Base-by-base conservation (phyloP, 2,797 vertebrate species). In the Rhynchotus rufescens region DNA sequence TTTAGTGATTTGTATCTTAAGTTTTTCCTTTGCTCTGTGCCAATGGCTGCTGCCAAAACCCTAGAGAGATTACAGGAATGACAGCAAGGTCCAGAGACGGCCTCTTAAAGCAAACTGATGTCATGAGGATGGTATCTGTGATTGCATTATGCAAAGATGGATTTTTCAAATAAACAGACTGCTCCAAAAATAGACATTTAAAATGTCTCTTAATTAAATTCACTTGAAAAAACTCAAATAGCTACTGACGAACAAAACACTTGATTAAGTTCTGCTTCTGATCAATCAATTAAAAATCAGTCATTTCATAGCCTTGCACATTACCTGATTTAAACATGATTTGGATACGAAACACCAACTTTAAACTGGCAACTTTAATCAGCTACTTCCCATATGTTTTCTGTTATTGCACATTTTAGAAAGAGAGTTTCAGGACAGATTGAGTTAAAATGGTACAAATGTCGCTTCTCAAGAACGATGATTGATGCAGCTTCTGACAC, bases 121-220 rank as follows among this genome's bases (percentile, higher is more conserved):
- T 89, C 92, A 84, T 52, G 72, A 94, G 92, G 90, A 92, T 30
- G 91, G 86, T 68, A 86, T 64, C 83, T 75, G 76, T 62, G 90
- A 91, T 36, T 87, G 49, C 79, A 89, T 94, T 96, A 93, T 92
- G 88, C 88, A 95, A 94, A 96, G 80, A 90, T 2, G 6, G 84
- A 87, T 91, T 84, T 94, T 91, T 87, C 64, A 95, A 94, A 96
- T 88, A 96, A 95, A 96, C 79, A 94, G 89, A 93, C 89, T 74
- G 32, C 52, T 95, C 88, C 77, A 92, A 95, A 95, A 96, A 80
- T 4, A 94, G 86, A 44, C 85, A 47, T 40, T 66, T 86, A 93
- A 90, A 87, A 93, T 51, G 76, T 80, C 82, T 95, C 86, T 84
- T 82, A 93, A 73, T 62, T 0, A 90, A 84, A 90, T 88, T 88